These are phyloP conservation scores for Lepus townsendii DNA, from an alignment of 2,797 vertebrate species.

Conservation along the genomic window DNA sequence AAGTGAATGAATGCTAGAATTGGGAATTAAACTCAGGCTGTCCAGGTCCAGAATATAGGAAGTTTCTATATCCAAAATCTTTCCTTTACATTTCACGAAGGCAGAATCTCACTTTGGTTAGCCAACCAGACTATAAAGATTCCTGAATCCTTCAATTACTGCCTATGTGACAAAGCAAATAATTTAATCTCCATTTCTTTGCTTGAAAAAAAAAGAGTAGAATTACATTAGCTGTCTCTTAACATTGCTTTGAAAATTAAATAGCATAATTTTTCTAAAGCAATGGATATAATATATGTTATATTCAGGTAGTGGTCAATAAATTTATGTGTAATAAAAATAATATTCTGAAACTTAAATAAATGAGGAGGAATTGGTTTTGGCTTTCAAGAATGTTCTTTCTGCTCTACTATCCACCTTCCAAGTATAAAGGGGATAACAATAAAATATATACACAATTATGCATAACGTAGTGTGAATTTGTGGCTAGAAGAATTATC, in stretches of 20 bases:
- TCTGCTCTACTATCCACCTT: background rate
- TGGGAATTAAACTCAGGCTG: background rate
- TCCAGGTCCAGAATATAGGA: background rate
- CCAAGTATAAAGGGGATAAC: background rate
- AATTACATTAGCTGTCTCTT: background rate
- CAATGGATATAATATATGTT: background rate
- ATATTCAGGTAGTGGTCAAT: background rate
- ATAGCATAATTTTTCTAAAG: background rate
- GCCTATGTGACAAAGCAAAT: background rate
- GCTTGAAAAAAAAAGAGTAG: constrained; percentile 23
- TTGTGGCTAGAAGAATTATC: background rate
- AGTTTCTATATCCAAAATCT: background rate
- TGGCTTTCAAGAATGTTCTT: background rate
- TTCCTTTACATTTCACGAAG: background rate
- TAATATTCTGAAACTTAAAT: constrained; percentile 34
- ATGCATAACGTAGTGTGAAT: background rate
- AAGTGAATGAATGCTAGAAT: background rate
- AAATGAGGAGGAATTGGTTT: background rate
- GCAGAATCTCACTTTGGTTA: background rate
- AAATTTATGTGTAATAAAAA: background rate
- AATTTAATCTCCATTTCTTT: background rate
- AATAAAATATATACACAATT: background rate
- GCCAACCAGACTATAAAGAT: background rate
- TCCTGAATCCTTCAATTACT: background rate
- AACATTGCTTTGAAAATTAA: constrained; percentile 22